Conservation (phyloP, 1,140 invertebrate species). For the Heliconius hermathena region DNA sequence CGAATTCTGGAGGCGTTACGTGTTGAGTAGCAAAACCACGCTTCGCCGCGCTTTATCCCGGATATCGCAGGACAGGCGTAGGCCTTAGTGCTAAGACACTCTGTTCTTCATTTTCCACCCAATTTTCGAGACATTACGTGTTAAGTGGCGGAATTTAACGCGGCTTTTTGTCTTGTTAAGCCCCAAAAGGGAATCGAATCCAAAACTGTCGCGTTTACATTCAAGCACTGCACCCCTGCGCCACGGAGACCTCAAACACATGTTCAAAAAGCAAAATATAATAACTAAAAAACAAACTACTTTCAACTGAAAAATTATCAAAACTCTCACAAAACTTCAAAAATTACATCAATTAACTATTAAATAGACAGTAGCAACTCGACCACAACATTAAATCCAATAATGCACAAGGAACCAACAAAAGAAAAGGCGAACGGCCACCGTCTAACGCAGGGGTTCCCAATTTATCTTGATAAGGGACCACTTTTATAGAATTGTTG, state of each 20-base stretch:
- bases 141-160: neutral
- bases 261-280: too few relatives aligned
- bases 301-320: too few relatives aligned
- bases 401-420: neutral
- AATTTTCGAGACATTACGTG: neutral
- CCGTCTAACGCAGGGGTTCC: neutral
- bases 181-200: too few relatives aligned
- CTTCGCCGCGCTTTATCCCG: neutral
- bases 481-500: too few relatives aligned
- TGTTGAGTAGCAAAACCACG: too few relatives aligned
- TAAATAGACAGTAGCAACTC: neutral
- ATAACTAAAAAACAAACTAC: too few relatives aligned
- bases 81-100: neutral
- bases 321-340: neutral
- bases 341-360: neutral
- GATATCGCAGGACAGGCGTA: neutral
- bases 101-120: neutral
- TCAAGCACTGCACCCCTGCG: too few relatives aligned
- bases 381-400: neutral
- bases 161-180: neutral
- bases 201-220: too few relatives aligned
- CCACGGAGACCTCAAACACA: too few relatives aligned
- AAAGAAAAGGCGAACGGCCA: slow-evolving; percentile 5
- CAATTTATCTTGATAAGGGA: too few relatives aligned
- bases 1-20: too few relatives aligned